These are phyloP conservation scores for Xenopus tropicalis DNA, from an alignment of 2,113 vertebrate species.

Conservation along the genomic window DNA sequence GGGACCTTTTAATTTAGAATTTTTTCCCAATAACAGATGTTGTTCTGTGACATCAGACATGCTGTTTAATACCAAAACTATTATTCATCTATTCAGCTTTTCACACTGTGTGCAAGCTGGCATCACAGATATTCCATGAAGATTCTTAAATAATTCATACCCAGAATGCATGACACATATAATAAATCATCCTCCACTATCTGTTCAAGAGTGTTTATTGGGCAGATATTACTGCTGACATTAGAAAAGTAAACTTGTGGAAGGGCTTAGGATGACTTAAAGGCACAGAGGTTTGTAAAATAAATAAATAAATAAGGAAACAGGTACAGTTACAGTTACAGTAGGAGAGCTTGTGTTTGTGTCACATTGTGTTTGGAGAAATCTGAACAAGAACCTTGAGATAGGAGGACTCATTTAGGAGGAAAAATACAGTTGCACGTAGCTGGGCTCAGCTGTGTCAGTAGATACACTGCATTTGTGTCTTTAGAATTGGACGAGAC, in stretches of 20 bases:
- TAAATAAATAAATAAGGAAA: no score
- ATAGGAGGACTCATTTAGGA: no score
- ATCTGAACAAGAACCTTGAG: no score
- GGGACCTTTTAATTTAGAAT: conserved; percentile 50
- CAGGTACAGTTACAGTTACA: no score
- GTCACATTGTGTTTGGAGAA: no score
- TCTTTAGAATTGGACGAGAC: no score
- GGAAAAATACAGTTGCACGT: no score
- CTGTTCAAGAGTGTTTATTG: conserved; percentile 36
- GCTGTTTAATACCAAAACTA: conserved; percentile 69
- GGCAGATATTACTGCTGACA: conserved; percentile 35
- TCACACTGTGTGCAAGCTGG: conserved; percentile 58
- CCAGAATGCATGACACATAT: conserved; percentile 44
- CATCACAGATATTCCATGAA: conserved; percentile 54
- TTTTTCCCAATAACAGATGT: conserved; percentile 67
- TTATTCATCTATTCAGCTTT: conserved; percentile 67
- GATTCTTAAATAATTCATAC: conserved; percentile 52
- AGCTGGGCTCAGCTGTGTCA: no score
- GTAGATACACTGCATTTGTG: no score
- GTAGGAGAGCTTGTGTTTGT: no score
- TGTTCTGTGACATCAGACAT: conserved; percentile 60
- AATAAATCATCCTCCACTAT: conserved; percentile 51
- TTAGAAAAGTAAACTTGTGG: background rate
- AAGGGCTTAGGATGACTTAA: background rate
- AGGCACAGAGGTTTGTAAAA: background rate